Evolutionary conservation across 2,113 vertebrate genomes (phyloP), one percentile per base, ranked within the genome.

Genomic region (Mesitornis unicolor): DNA sequence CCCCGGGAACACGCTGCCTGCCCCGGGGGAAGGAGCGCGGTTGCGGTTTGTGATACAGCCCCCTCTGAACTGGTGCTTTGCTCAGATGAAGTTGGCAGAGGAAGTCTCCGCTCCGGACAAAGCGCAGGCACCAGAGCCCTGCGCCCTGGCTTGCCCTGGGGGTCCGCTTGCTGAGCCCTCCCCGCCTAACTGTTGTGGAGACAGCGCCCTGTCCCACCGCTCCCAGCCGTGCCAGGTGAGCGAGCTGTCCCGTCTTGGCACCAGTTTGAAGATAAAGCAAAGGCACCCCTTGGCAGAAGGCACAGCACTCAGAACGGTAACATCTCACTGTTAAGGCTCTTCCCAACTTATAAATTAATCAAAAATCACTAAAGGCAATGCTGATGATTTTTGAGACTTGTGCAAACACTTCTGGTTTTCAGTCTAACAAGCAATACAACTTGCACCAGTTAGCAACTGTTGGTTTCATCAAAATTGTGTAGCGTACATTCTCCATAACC

Each of bases 11-110:
- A 6, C 16, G 40, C 67, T 38, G 74, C 36, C 68, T 1, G 36
- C 40, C 50, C 47, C 8, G 60, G 45, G 43, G 36, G 50, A 16
- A 0, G 8, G 73, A 2, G 1, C 1, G 82, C 1, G 25, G 2
- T 5, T 6, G 60, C 7, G 33, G 31, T 17, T 54, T 33, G 31
- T 6, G 26, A 7, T 16, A 0, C 43, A 7, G 73, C n/a, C 36
- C 16, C n/a, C 18, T 1, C 29, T 17, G 64, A 10, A 2, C 28
- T 21, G 5, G 0, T 1, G 0, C 54, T 35, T 2, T 10, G 53
- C 8, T 59, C 10, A 14, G 53, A 2, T 7, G 26, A 19, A 25
- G 38, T 11, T 53, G 84, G 45, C 87, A 15, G 57, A 3, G 40
- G 21, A 28, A 17, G 54, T 7, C 16, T 73, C 36, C 1, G 40